phyloP scores from a whole-genome alignment of 2,113 vertebrate species.

The Callorhinus ursinus region DNA sequence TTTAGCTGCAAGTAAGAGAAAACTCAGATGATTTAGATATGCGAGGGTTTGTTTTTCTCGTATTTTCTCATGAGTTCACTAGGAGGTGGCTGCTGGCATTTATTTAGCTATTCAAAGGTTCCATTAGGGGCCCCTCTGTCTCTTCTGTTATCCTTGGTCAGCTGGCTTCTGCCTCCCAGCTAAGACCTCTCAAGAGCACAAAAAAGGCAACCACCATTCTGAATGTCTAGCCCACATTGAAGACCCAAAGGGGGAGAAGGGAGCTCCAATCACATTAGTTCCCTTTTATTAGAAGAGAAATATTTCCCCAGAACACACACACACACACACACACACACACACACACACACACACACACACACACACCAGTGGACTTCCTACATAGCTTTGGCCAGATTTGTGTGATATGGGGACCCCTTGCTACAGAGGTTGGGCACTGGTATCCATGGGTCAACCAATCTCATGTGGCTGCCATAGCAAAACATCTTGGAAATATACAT shows the following conservation, averaged over 20 bases:
- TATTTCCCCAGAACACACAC: not conserved
- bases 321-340: not conserved
- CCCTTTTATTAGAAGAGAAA: constrained; percentile 9
- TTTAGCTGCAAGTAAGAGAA: not conserved
- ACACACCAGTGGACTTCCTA: too few species aligned
- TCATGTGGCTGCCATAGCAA: not conserved
- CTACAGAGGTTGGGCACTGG: not conserved
- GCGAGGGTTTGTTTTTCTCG: not conserved
- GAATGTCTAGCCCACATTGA: not conserved
- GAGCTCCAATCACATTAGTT: not conserved
- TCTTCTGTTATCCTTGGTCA: not conserved
- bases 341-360: not conserved
- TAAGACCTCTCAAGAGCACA: not conserved
- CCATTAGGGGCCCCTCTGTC: not conserved
- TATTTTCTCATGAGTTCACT: not conserved
- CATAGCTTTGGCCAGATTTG: too few species aligned
- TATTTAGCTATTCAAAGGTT: not conserved
- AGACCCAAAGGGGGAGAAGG: not conserved
- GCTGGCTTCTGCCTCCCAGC: not conserved
- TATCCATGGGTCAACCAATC: not conserved
- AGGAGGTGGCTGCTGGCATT: not conserved
- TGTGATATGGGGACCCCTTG: not conserved
- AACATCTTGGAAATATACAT: not conserved
- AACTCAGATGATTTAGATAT: not conserved
- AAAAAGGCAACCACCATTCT: not conserved